Evolutionary conservation across 1,140 invertebrate species (phyloP).

Genomic region (Acromyrmex charruanus): DNA sequence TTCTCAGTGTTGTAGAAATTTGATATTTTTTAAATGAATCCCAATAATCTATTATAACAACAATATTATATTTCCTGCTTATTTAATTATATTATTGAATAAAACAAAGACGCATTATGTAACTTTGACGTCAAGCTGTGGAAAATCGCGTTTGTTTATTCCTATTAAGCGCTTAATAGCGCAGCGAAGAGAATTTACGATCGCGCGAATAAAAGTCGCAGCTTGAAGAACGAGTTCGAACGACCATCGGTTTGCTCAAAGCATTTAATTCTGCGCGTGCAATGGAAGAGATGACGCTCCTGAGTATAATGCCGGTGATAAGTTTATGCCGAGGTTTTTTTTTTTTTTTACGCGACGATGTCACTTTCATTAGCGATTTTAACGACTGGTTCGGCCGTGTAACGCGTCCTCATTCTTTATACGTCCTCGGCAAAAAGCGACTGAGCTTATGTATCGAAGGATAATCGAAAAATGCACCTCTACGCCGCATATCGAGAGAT

Average conservation of each 20-base stretch:
- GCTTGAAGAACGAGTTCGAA: conserved; percentile 35
- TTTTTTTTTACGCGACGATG: conserved; percentile 13
- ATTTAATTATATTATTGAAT: conserved; percentile 25
- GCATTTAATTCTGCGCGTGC: conserved; percentile 42
- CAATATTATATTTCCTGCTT: neutral
- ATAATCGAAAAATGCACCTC: conserved; percentile 18
- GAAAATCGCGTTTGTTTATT: conserved; percentile 44
- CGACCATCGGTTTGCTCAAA: conserved; percentile 38
- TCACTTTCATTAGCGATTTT: conserved; percentile 63
- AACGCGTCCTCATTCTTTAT: conserved; percentile 47
- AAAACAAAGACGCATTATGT: conserved; percentile 6
- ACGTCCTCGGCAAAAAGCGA: conserved; percentile 25
- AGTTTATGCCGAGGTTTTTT: conserved; percentile 37
- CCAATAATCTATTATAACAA: neutral
- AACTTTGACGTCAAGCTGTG: neutral
- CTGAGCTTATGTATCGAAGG: neutral
- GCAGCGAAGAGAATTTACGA: conserved; percentile 42
- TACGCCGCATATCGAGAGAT: neutral
- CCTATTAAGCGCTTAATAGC: conserved; percentile 38
- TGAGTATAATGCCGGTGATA: conserved; percentile 40
- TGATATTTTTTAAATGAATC: neutral
- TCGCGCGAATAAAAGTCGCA: conserved; percentile 45
- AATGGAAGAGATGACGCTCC: conserved; percentile 19
- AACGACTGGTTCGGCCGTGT: conserved; percentile 56
- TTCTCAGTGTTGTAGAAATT: no score